A percentile compares a stretch with the other conserved stretches of the same genome.
These are phyloP conservation scores for Dufourea novaeangliae DNA, from an alignment of 1,140 invertebrate species.

Conservation along the genomic window DNA sequence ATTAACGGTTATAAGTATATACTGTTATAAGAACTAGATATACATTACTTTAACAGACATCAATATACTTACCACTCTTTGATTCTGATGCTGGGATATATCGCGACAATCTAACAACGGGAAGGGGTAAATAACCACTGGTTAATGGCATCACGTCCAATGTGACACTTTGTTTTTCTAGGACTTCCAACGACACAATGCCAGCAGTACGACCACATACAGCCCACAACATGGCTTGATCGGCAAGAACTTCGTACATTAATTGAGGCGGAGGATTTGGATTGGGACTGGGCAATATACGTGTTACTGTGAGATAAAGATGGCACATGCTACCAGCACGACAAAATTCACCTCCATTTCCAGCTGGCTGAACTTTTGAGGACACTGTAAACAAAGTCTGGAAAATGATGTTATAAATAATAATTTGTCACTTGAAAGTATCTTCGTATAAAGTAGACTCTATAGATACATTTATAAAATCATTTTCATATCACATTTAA, in stretches of 20 bases:
- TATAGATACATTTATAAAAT: conserved; percentile 19
- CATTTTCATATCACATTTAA: conserved; percentile 25
- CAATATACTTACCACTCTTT: conserved; percentile 83
- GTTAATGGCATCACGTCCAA: conserved; percentile 95
- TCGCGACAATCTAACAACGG: conserved; percentile 93
- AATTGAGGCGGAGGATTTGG: conserved; percentile 84
- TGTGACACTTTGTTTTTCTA: conserved; percentile 87
- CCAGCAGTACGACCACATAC: conserved; percentile 94
- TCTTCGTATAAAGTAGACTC: conserved; percentile 20
- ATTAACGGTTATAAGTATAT: too few relatives aligned
- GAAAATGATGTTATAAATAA: conserved; percentile 70
- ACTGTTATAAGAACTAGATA: background rate
- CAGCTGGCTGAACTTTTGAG: conserved; percentile 90
- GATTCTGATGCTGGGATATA: conserved; percentile 91
- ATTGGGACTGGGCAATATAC: conserved; percentile 77
- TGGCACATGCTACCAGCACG: conserved; percentile 93
- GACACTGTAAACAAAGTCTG: conserved; percentile 92
- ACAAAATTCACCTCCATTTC: conserved; percentile 93
- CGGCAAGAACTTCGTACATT: conserved; percentile 96
- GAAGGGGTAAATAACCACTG: conserved; percentile 93
- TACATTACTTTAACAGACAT: background rate
- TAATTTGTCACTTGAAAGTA: conserved; percentile 57
- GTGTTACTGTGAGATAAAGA: conserved; percentile 88
- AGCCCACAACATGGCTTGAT: conserved; percentile 96
- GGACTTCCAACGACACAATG: conserved; percentile 89